A percentile compares a stretch with the other conserved stretches of the same genome.
phyloP scores from a whole-genome alignment of 2,888 invertebrate species.

The Junonia oenone region DNA sequence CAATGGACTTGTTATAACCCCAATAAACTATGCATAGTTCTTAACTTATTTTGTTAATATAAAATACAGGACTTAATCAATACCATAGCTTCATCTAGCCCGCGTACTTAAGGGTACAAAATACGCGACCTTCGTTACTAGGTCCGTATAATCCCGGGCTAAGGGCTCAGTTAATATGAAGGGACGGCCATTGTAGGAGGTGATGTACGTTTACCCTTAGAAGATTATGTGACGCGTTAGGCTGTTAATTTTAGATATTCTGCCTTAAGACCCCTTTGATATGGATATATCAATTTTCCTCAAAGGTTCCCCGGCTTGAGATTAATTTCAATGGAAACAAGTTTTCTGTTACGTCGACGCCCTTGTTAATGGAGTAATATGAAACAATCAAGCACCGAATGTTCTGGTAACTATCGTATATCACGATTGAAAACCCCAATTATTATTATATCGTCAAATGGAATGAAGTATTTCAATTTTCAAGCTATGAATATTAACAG shows the following conservation, averaged over 20 bases:
- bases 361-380: neutral
- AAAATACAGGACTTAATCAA: conserved; percentile 19
- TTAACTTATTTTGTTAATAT: neutral
- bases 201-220: conserved; percentile 57
- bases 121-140: conserved; percentile 42
- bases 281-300: conserved; percentile 30
- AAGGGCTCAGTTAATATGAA: conserved; percentile 61
- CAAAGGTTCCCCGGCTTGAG: conserved; percentile 14
- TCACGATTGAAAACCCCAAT: neutral
- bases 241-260: conserved; percentile 62
- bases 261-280: conserved; percentile 37
- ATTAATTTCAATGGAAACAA: conserved; percentile 16
- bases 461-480: neutral
- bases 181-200: conserved; percentile 63
- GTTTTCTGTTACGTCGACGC: neutral
- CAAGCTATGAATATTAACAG: neutral
- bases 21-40: too few relatives aligned
- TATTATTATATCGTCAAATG: neutral
- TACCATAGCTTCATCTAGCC: conserved; percentile 38
- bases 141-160: conserved; percentile 49
- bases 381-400: neutral
- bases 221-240: conserved; percentile 57
- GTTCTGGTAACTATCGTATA: neutral
- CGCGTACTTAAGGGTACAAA: conserved; percentile 43
- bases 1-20: too few relatives aligned